phyloP scores from a whole-genome alignment of 92 coral and sea anemone genomes.

The Zoanthus sansibaricus region DNA sequence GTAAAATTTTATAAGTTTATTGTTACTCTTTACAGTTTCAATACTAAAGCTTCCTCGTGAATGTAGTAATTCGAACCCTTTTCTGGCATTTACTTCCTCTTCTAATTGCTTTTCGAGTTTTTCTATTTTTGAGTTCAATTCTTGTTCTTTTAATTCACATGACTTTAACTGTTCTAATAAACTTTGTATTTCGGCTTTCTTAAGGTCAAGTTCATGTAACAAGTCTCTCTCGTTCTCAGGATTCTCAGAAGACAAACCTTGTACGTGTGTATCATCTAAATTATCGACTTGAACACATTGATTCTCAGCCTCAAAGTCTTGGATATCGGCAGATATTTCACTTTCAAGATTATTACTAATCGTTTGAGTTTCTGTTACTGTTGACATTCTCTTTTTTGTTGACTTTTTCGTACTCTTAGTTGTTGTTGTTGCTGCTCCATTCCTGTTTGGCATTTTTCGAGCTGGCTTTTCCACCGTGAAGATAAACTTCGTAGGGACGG shows the following conservation, averaged over 20 bases:
- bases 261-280: background rate
- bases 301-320: background rate
- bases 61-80: conserved; percentile 1
- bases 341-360: background rate
- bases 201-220: conserved; percentile 7
- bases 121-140: background rate
- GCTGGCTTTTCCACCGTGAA: conserved; percentile 21
- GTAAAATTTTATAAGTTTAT: conserved; percentile 47
- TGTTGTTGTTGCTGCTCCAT: background rate
- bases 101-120: conserved; percentile 13
- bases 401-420: background rate
- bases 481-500: conserved; percentile 11
- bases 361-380: background rate
- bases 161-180: background rate
- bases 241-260: background rate
- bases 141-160: background rate
- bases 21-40: conserved; percentile 35
- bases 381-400: background rate
- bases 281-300: background rate
- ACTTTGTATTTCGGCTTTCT: background rate
- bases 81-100: conserved; percentile 17
- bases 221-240: background rate
- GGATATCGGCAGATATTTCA: background rate
- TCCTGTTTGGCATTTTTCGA: background rate
- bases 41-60: conserved; percentile 26